Evolutionary conservation across 2,113 vertebrate genomes (phyloP), one percentile per base, ranked within the genome.

Genomic region (Eulemur rufifrons): DNA sequence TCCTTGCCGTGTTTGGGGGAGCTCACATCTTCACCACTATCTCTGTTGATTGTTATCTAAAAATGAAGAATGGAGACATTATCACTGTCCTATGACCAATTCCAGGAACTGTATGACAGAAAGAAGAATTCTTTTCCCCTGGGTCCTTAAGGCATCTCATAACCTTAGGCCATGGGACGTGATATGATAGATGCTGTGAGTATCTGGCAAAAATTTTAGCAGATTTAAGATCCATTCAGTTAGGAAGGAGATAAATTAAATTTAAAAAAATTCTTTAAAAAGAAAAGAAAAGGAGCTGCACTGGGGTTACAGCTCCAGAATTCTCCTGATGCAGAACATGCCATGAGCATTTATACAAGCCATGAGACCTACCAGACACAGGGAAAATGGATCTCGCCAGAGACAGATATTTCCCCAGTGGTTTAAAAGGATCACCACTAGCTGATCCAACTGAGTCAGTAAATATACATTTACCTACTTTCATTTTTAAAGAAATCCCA

Each of bases 1-100:
- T 99, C 97, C 98, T 99, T 99, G 95, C 99, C 99, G 1, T 99
- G 99, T 98, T 99, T 99, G 3, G 99, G 99, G 81, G 99, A 98
- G 10, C 98, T 99, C 95, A 99, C 99, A n/a, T 99, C 99, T 98
- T 99, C 97, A 71, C 98, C 99, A 61, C 99, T 99, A n/a, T 99
- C 99, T 96, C 98, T 99, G 98, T 99, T 95, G 93, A 99, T 95
- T 32, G 99, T 99, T 92, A 99, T 99, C 99, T 99, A 97, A 94
- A 97, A 96, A 97, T 2, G 80, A 95, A 96, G 96, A 89, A 89
- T 73, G 23, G 59, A 94, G 54, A 91, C 15, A 61, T 37, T 32
- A 45, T 94, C 42, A 96, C 4, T 84, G n/a, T 69, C 42, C 92
- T n/a, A 4, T 47, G 85, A 66, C 52, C 15, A 86, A 76, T 3